These are phyloP conservation scores for Clarias gariepinus DNA, from an alignment of 2,113 vertebrate species.

Conservation along the genomic window DNA sequence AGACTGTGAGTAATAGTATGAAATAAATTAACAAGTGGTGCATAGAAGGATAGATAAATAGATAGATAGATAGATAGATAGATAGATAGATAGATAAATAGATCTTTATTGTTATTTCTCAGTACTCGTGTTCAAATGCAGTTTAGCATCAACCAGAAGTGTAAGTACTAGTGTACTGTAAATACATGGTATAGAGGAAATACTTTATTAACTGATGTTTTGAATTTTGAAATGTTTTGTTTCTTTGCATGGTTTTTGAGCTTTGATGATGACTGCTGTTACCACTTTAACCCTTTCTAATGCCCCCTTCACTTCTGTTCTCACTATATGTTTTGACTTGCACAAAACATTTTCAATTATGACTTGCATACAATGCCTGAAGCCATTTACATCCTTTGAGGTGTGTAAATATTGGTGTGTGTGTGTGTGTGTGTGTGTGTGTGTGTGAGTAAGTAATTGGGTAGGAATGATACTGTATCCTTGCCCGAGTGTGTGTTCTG, in stretches of 20 bases:
- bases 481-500: not conserved
- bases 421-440: conserved; percentile 9
- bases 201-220: not conserved
- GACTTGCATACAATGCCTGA: not conserved
- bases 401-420: not conserved
- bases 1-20: not conserved
- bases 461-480: conserved; percentile 5
- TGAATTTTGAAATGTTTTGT: too few species aligned
- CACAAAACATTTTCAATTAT: conserved; percentile 2
- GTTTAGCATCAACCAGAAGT: too few species aligned
- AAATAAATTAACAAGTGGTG: not conserved
- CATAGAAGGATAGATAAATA: too few species aligned
- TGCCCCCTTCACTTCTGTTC: not conserved
- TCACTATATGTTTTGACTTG: conserved; percentile 19
- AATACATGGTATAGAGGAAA: too few species aligned
- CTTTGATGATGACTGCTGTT: conserved; percentile 5
- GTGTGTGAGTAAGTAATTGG: conserved; percentile 1
- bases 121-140: too few species aligned
- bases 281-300: not conserved
- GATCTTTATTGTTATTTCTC: too few species aligned
- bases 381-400: conserved; percentile 17
- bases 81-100: too few species aligned
- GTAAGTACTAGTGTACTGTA: too few species aligned
- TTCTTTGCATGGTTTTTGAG: not conserved
- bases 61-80: too few species aligned